Base-by-base conservation (phyloP, 37 sponge, comb jelly and placozoan genomes). In the Ianthella basta region DNA sequence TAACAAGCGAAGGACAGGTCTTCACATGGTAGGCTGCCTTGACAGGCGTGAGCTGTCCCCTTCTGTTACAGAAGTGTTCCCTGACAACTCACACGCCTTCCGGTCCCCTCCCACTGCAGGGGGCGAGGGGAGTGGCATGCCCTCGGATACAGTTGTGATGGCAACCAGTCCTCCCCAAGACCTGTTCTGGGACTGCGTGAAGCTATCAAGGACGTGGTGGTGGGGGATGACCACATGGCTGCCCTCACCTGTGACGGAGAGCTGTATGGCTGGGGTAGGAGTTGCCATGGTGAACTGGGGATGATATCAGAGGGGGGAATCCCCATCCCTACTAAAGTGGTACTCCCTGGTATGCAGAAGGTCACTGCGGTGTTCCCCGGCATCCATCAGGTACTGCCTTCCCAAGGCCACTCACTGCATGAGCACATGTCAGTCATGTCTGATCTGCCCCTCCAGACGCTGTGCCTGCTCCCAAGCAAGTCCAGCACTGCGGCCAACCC, bases 191-290 rank as follows among this genome's bases (percentile, higher is more conserved):
- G 69, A 5, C 82, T 96, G 23, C 55, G 80, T 25, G 55, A 87
- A 56, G 69, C 72, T 35, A 90, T 97, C 23, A 57, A 74, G 0
- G 64, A 70, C 40, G 33, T 95, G 21, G 86, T 83, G 19, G 93
- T 91, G 15, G 98, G 96, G 0, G 36, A 59, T 18, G 87, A 88
- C 67, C 93, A 92, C 81, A 70, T 84, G 33, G 67, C 87, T 0
- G 86, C 80, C 4, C 86, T 95, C 27, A 91, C 98, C 0, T 84
- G 65, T 18, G 77, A 57, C 29, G 91, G 96, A 8, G 84, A 88
- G 21, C 86, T 97, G 32, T 89, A 83, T 77, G 90, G 85, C 18
- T 97, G 96, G 98, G 98, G 98, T n/a, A 72, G 38, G 20, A 89
- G 93, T 88, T 87, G 70, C 50, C 40, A 57, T 68, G 86, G 88